Conservation (phyloP, 2,797 vertebrate genomes). For the Microtus agrestis region DNA sequence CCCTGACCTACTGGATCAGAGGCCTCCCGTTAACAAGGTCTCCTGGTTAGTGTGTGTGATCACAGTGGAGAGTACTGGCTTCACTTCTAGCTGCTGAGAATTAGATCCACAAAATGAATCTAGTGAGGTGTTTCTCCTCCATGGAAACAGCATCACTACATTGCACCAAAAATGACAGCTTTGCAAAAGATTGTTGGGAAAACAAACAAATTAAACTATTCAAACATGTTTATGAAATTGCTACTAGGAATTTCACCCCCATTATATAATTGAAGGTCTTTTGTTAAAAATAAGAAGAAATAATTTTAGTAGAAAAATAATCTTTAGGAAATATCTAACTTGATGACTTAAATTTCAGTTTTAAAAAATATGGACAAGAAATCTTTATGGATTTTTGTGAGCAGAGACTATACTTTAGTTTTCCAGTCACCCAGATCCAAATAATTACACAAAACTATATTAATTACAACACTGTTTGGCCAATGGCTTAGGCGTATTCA, state of each 20-base stretch:
- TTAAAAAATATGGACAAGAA: background rate
- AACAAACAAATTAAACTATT: background rate
- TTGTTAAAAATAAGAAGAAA: background rate
- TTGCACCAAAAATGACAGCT: background rate
- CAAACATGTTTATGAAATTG: background rate
- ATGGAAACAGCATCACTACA: background rate
- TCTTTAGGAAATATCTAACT: background rate
- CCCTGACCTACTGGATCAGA: background rate
- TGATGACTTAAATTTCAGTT: background rate
- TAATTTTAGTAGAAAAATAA: constrained; percentile 11
- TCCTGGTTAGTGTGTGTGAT: background rate
- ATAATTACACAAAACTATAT: no score
- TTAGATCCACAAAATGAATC: background rate
- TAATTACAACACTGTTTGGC: no score
- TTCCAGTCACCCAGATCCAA: no score
- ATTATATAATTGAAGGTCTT: background rate
- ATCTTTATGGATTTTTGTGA: background rate
- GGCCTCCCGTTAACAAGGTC: background rate
- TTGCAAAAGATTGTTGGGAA: background rate
- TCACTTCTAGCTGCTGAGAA: background rate
- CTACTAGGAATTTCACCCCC: background rate
- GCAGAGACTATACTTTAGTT: no score
- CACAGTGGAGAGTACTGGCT: background rate
- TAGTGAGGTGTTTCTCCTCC: background rate
- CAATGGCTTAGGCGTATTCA: no score